phyloP scores from a whole-genome alignment of 1,140 invertebrate species.

The Papilio polytes region DNA sequence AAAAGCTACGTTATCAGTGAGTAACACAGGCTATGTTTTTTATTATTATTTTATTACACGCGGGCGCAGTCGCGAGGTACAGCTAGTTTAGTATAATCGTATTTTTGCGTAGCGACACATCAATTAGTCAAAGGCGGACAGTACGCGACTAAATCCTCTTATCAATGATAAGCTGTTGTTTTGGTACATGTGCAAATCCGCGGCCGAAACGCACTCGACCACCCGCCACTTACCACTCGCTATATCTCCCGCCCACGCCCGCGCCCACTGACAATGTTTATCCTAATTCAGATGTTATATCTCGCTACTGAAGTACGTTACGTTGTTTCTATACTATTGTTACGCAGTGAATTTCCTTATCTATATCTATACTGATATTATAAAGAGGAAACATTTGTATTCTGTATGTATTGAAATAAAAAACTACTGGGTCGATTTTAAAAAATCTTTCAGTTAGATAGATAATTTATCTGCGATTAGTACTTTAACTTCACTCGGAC shows the following conservation, averaged over 20 bases:
- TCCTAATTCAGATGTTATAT: neutral
- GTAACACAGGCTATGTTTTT: too few species aligned
- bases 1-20: too few species aligned
- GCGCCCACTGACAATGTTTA: neutral
- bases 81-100: neutral
- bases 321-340: neutral
- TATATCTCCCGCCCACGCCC: neutral
- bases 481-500: too few species aligned
- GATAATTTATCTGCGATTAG: too few species aligned
- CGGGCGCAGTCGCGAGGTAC: too few species aligned
- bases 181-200: conserved; percentile 7
- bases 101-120: neutral
- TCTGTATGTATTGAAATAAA: too few species aligned
- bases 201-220: neutral
- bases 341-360: too few species aligned
- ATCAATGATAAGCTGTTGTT: neutral
- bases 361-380: too few species aligned
- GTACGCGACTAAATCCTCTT: neutral
- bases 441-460: too few species aligned
- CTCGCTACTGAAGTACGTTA: neutral
- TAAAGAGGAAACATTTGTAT: too few species aligned
- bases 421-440: too few species aligned
- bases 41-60: too few species aligned
- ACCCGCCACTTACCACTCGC: neutral
- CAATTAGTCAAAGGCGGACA: neutral